Conservation (phyloP, 2,888 invertebrate species). For the Falcaria lacertinaria region DNA sequence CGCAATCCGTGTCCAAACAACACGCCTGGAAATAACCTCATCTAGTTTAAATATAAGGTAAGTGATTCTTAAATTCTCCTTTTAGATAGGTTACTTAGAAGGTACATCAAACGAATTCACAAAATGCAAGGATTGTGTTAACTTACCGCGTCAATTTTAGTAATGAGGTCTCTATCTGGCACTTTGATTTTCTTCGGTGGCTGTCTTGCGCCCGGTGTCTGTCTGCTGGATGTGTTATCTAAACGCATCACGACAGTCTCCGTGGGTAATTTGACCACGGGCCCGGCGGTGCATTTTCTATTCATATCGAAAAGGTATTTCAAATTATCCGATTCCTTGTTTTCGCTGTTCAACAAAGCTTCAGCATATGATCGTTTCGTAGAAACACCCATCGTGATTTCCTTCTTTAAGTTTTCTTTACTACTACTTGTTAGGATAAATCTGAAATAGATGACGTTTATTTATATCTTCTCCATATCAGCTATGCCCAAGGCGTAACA, state of each 20-base stretch:
- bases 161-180: conserved; percentile 25
- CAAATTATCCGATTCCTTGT: neutral
- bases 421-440: neutral
- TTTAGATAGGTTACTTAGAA: no score
- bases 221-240: conserved; percentile 22
- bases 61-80: no score
- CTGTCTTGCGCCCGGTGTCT: neutral
- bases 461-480: neutral
- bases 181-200: conserved; percentile 17
- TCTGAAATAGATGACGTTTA: neutral
- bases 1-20: conserved; percentile 43
- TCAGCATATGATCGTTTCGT: neutral
- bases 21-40: conserved; percentile 39
- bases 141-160: conserved; percentile 48
- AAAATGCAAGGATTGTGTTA: neutral
- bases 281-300: conserved; percentile 23
- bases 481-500: neutral
- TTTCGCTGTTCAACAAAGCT: neutral
- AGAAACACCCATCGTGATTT: neutral
- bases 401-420: neutral
- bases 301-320: conserved; percentile 13
- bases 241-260: conserved; percentile 53
- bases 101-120: no score
- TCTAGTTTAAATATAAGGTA: no score
- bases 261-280: conserved; percentile 52